These are phyloP conservation scores for Pseudopodoces humilis DNA, from an alignment of 2,113 vertebrate genomes.

Conservation along the genomic window DNA sequence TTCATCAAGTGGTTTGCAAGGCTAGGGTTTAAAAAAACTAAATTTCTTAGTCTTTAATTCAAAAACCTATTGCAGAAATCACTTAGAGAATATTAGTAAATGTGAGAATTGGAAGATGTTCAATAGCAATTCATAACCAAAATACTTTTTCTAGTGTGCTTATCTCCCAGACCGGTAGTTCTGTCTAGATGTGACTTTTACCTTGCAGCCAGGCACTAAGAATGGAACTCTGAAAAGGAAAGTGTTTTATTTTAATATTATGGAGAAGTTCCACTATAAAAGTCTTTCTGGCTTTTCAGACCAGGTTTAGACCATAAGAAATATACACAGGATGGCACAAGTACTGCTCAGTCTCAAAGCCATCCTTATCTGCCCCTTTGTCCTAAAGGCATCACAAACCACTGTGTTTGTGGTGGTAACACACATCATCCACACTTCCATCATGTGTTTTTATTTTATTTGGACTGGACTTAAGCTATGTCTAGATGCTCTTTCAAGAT, in stretches of 20 bases:
- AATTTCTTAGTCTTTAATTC: neutral
- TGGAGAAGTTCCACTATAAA: neutral
- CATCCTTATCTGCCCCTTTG: neutral
- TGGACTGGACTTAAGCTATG: neutral
- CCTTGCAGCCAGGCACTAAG: neutral
- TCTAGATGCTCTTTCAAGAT: neutral
- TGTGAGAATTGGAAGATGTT: neutral
- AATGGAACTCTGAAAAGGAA: neutral
- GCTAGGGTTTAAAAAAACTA: neutral
- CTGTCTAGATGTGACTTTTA: neutral
- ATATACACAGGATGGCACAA: neutral
- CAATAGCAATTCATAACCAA: neutral
- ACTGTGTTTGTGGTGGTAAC: too few relatives aligned
- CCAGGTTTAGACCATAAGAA: neutral
- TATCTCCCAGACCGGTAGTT: neutral
- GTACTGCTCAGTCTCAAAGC: neutral
- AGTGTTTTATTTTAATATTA: neutral
- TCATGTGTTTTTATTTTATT: neutral
- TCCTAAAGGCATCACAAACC: neutral
- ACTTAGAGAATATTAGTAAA: neutral
- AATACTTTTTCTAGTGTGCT: neutral
- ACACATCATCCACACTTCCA: neutral
- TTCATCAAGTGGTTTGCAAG: constrained; percentile 18
- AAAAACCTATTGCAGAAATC: neutral
- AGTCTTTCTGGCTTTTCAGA: neutral